Percentiles rank a stretch among this genome's conserved stretches.
These are phyloP conservation scores for Cryptosula pallasiana DNA, from an alignment of 2,888 invertebrate species.

Conservation along the genomic window DNA sequence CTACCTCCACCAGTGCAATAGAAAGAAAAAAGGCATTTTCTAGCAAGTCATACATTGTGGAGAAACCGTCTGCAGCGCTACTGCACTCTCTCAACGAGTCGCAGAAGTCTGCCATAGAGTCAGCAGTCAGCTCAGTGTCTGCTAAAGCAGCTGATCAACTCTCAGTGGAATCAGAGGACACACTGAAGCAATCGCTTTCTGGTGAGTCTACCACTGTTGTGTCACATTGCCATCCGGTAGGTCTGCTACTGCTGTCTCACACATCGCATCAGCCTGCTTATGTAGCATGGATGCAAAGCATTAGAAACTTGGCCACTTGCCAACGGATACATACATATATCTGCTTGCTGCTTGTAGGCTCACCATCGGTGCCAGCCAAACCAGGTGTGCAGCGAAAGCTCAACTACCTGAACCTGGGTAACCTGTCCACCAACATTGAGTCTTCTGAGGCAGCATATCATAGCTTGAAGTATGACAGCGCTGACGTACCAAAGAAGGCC, in stretches of 20 bases:
- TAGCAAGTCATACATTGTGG: slow-evolving; percentile 15
- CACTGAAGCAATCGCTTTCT: neutral
- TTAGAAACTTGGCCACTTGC: too few relatives aligned
- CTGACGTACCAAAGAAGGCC: neutral
- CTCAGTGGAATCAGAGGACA: neutral
- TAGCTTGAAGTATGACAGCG: neutral
- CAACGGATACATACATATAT: too few relatives aligned
- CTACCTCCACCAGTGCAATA: neutral
- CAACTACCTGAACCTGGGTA: neutral
- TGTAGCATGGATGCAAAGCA: too few relatives aligned
- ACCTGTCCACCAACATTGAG: neutral
- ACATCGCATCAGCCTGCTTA: too few relatives aligned
- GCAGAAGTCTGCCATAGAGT: slow-evolving; percentile 3
- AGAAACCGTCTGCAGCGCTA: neutral
- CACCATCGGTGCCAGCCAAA: neutral
- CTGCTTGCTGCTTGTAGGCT: too few relatives aligned
- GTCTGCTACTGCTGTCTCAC: too few relatives aligned
- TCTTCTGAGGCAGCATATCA: neutral
- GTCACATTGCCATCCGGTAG: too few relatives aligned
- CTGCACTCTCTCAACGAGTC: slow-evolving; percentile 19
- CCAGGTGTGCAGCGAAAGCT: neutral
- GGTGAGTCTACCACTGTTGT: neutral
- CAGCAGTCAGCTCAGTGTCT: neutral
- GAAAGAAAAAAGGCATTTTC: slow-evolving; percentile 1
- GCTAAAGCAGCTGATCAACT: neutral